phyloP scores from a whole-genome alignment of 2,797 vertebrate species.

The Cottoperca gobio region DNA sequence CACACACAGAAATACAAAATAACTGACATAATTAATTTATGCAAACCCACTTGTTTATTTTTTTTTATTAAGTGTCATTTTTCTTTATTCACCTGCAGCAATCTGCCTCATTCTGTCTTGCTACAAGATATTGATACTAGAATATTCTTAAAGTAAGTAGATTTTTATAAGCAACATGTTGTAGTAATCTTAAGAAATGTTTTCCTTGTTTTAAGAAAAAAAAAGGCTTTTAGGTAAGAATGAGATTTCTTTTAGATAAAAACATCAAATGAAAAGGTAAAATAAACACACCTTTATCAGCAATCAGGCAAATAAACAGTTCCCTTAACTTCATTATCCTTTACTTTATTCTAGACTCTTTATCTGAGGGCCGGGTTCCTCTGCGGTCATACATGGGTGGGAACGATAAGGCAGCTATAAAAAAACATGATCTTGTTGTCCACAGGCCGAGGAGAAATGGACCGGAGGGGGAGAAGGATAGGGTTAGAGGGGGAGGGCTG shows the following conservation, averaged over 20 bases:
- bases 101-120: background rate
- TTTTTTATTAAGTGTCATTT: background rate
- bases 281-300: conserved; percentile 17
- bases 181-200: conserved; percentile 1
- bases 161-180: background rate
- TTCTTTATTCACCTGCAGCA: background rate
- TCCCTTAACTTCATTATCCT: conserved; percentile 4
- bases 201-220: background rate
- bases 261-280: conserved; percentile 14
- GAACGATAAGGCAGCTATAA: conserved; percentile 46
- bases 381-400: conserved; percentile 41
- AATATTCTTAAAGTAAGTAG: background rate
- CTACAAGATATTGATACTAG: background rate
- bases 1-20: background rate
- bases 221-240: background rate
- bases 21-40: too few relatives aligned
- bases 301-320: conserved; percentile 23
- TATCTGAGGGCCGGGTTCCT: conserved; percentile 40
- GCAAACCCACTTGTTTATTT: background rate
- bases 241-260: too few relatives aligned
- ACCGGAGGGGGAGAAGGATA: conserved; percentile 9
- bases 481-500: conserved; percentile 2
- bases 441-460: conserved; percentile 37
- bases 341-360: conserved; percentile 20
- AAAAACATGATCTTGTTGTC: conserved; percentile 24